These are phyloP conservation scores for Heliconius charithonia DNA, from an alignment of 2,888 invertebrate genomes.

Conservation along the genomic window DNA sequence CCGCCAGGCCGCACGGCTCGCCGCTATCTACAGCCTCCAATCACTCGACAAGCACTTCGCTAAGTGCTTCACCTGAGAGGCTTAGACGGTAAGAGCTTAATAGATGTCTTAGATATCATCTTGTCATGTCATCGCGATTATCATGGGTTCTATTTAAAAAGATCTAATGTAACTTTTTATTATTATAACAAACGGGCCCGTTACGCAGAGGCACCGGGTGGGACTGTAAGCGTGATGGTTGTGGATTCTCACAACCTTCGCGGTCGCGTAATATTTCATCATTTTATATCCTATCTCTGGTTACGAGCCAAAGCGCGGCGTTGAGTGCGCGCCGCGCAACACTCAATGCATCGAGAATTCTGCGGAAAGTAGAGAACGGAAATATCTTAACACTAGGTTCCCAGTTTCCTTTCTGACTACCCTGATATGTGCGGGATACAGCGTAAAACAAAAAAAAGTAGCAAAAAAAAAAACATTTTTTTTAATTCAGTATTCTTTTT, in stretches of 20 bases:
- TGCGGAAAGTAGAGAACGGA: neutral
- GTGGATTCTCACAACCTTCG: too few relatives aligned
- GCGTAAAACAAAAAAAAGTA: neutral
- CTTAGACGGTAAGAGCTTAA: constrained; percentile 67
- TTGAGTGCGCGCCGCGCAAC: too few relatives aligned
- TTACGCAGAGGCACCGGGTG: too few relatives aligned
- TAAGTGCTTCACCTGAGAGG: constrained; percentile 87
- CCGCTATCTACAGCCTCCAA: constrained; percentile 88
- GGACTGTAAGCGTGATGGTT: too few relatives aligned
- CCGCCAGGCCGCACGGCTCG: constrained; percentile 89
- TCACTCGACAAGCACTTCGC: constrained; percentile 87
- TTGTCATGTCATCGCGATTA: neutral
- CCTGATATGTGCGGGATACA: neutral
- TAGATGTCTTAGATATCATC: neutral
- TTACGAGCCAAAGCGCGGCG: too few relatives aligned
- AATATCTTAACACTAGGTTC: neutral
- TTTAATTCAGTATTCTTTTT: neutral
- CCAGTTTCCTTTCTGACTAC: neutral
- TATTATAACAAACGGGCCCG: too few relatives aligned
- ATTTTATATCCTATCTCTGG: too few relatives aligned
- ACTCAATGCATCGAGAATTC: neutral
- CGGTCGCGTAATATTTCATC: too few relatives aligned
- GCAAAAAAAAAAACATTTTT: too few relatives aligned
- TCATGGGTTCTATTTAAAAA: too few relatives aligned
- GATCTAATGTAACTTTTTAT: too few relatives aligned